Percentiles rank a stretch among this genome's conserved stretches.
Conservation (phyloP, 2,888 invertebrate genomes). For the Linnaemya tessellans region DNA sequence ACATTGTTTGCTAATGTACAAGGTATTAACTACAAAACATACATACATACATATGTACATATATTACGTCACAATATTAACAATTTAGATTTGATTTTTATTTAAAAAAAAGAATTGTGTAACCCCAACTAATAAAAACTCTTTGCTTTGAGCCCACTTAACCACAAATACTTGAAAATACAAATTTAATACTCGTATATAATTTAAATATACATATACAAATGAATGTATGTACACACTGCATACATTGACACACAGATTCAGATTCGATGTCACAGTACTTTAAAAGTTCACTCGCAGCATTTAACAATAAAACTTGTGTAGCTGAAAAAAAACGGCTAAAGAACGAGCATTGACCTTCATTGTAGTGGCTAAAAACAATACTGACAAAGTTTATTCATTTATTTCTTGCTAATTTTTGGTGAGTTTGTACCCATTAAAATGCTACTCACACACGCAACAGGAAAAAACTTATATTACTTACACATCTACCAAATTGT, state of each 20-base stretch:
- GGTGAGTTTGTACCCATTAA: conserved; percentile 55
- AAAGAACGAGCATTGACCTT: conserved; percentile 80
- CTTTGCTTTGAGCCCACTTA: conserved; percentile 39
- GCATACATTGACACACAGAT: not conserved
- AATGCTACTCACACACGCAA: conserved; percentile 56
- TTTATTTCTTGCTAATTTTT: conserved; percentile 21
- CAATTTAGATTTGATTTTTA: conserved; percentile 27
- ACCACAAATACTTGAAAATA: conserved; percentile 24
- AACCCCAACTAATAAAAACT: conserved; percentile 30
- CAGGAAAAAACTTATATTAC: not conserved
- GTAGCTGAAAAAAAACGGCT: conserved; percentile 13
- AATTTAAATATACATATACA: too few species aligned
- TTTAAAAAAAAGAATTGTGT: conserved; percentile 35
- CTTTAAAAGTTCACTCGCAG: conserved; percentile 50
- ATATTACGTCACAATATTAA: conserved; percentile 40
- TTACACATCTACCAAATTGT: not conserved
- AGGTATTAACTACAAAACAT: conserved; percentile 22
- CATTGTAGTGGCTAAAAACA: conserved; percentile 74
- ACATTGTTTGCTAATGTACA: conserved; percentile 40
- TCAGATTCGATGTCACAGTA: conserved; percentile 13
- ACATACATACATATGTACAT: too few species aligned
- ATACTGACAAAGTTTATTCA: conserved; percentile 24
- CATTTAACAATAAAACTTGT: conserved; percentile 59
- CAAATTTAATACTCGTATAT: conserved; percentile 1
- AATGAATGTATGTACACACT: not conserved